These are phyloP conservation scores for Andrena cerasifolii DNA, from an alignment of 1,140 invertebrate species.

Conservation along the genomic window DNA sequence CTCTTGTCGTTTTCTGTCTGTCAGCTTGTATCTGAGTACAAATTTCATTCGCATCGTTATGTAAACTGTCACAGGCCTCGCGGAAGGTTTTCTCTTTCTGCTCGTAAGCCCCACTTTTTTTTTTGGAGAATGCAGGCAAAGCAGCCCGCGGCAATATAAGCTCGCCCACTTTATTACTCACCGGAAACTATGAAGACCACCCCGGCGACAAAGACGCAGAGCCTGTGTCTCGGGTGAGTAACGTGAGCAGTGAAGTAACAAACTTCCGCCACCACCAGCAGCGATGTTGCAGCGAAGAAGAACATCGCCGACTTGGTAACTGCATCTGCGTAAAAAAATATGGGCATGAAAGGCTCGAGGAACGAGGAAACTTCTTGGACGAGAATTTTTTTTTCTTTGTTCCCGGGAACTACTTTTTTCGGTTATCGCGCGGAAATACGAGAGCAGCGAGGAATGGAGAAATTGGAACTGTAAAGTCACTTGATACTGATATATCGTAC, in stretches of 20 bases:
- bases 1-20: background rate
- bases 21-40: background rate
- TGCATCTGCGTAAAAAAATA: constrained; percentile 83
- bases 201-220: constrained; percentile 86
- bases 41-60: background rate
- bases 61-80: background rate
- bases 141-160: background rate
- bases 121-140: background rate
- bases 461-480: background rate
- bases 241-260: constrained; percentile 85
- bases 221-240: constrained; percentile 80
- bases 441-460: background rate
- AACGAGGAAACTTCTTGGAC: constrained; percentile 28
- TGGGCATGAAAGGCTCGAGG: constrained; percentile 13
- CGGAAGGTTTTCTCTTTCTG: background rate
- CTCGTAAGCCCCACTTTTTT: background rate
- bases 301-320: constrained; percentile 87
- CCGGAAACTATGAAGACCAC: constrained; percentile 84
- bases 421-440: background rate
- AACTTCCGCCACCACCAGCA: constrained; percentile 85
- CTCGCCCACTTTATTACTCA: constrained; percentile 53
- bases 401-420: too few relatives aligned
- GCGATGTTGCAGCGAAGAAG: constrained; percentile 84
- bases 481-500: constrained; percentile 46
- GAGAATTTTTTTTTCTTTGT: constrained; percentile 11